Percentiles rank a stretch among this genome's conserved stretches.
phyloP scores from a whole-genome alignment of 2,888 invertebrate genomes.

The Blomia tropicalis region DNA sequence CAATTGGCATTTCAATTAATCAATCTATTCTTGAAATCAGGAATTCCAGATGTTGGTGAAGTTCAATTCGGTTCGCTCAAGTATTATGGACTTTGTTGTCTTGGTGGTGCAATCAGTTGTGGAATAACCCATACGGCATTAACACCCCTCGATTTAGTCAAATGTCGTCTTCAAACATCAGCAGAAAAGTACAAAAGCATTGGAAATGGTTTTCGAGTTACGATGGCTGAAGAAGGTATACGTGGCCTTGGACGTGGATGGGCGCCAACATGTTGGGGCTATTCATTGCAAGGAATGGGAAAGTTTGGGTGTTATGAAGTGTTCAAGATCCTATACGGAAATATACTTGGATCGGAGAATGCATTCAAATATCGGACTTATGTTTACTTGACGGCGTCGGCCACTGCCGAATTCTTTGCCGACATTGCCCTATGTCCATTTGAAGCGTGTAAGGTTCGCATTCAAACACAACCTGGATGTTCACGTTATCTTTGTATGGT shows the following conservation, averaged over 20 bases:
- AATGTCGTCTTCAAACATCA: slow-evolving; percentile 73
- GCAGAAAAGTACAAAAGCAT: slow-evolving; percentile 78
- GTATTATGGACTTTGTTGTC: slow-evolving; percentile 77
- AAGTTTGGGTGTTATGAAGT: slow-evolving; percentile 97
- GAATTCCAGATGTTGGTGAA: background rate
- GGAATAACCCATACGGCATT: slow-evolving; percentile 68
- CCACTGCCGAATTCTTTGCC: slow-evolving; percentile 96
- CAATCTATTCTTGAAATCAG: too few species aligned
- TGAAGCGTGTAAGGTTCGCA: slow-evolving; percentile 88
- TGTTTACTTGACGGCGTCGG: slow-evolving; percentile 80
- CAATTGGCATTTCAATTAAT: too few species aligned
- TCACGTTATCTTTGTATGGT: slow-evolving; percentile 73
- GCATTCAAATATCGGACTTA: slow-evolving; percentile 71
- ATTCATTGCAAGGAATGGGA: slow-evolving; percentile 56
- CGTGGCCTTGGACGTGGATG: slow-evolving; percentile 77
- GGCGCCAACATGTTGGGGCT: slow-evolving; percentile 94
- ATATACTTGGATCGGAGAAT: slow-evolving; percentile 68
- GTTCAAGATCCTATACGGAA: slow-evolving; percentile 71
- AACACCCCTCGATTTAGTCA: slow-evolving; percentile 85
- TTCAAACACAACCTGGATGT: slow-evolving; percentile 89
- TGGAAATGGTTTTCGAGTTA: slow-evolving; percentile 56
- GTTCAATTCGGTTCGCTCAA: slow-evolving; percentile 69
- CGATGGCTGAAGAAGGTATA: slow-evolving; percentile 67
- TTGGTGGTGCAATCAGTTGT: slow-evolving; percentile 72
- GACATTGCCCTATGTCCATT: slow-evolving; percentile 90